These are phyloP conservation scores for Quadroppia sp. DNA, from an alignment of 2,888 invertebrate species.

Conservation along the genomic window DNA sequence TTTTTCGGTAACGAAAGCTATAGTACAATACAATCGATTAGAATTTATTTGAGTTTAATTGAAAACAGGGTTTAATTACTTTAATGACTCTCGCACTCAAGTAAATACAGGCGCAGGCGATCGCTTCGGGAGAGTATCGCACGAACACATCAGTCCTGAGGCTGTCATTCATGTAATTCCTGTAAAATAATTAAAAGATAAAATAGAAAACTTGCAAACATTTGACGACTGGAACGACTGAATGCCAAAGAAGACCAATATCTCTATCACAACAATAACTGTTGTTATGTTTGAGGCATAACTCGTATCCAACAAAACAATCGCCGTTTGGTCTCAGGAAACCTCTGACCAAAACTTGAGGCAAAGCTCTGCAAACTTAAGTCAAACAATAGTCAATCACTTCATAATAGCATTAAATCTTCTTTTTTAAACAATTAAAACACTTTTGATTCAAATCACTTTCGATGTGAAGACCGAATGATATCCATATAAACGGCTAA, in stretches of 20 bases:
- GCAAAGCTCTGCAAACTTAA: slow-evolving; percentile 31
- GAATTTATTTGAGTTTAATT: slow-evolving; percentile 6
- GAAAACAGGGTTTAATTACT: slow-evolving; percentile 53
- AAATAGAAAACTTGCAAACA: slow-evolving; percentile 41
- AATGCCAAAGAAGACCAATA: slow-evolving; percentile 12
- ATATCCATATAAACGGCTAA: not conserved
- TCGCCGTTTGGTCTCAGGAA: slow-evolving; percentile 29
- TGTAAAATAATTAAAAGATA: slow-evolving; percentile 50
- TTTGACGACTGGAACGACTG: slow-evolving; percentile 1
- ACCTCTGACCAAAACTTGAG: not conserved
- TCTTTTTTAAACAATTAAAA: not conserved
- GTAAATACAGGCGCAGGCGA: slow-evolving; percentile 98
- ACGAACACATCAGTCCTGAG: slow-evolving; percentile 94
- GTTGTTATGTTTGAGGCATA: not conserved
- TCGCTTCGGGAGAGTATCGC: slow-evolving; percentile 90
- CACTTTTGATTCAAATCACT: not conserved
- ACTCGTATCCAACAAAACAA: not conserved
- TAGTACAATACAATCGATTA: slow-evolving; percentile 7
- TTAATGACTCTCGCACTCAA: slow-evolving; percentile 83
- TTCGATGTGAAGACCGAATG: too few relatives aligned
- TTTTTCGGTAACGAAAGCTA: slow-evolving; percentile 69
- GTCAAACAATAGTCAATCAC: not conserved
- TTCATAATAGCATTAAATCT: not conserved
- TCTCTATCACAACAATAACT: not conserved
- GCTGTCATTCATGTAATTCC: slow-evolving; percentile 99